phyloP scores from a whole-genome alignment of 2,888 invertebrate genomes.

The Cyaniris semiargus region DNA sequence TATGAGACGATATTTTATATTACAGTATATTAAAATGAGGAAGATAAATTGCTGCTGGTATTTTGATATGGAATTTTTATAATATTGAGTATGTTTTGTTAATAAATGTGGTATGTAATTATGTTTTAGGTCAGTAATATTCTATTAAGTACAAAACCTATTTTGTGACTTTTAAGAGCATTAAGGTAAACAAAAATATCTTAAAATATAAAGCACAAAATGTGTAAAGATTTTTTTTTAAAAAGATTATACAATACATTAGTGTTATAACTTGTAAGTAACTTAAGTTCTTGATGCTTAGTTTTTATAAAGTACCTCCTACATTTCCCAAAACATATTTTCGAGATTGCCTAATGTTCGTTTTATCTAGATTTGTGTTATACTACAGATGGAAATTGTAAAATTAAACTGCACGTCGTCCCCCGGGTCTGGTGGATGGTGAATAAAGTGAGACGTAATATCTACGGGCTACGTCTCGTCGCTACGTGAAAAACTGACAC shows the following conservation, averaged over 20 bases:
- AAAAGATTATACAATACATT: too few relatives aligned
- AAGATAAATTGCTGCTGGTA: constrained; percentile 42
- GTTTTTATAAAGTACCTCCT: too few relatives aligned
- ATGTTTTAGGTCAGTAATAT: too few relatives aligned
- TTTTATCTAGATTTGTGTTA: constrained; percentile 46
- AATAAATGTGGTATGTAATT: too few relatives aligned
- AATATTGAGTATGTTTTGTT: background rate
- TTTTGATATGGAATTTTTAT: background rate
- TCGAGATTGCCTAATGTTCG: background rate
- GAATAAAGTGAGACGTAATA: constrained; percentile 67
- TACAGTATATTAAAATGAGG: constrained; percentile 42
- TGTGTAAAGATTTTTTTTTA: too few relatives aligned
- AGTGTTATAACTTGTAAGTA: too few relatives aligned
- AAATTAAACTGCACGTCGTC: constrained; percentile 66
- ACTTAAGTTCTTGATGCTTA: too few relatives aligned
- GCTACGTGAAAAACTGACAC: background rate
- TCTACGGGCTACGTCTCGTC: background rate
- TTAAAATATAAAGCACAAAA: too few relatives aligned
- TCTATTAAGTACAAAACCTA: too few relatives aligned
- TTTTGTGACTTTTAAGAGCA: too few relatives aligned
- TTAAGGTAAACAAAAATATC: too few relatives aligned
- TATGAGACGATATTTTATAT: constrained; percentile 70
- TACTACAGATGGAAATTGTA: constrained; percentile 67
- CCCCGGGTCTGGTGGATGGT: constrained; percentile 60
- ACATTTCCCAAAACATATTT: too few relatives aligned